Conservation (phyloP, 2,888 invertebrate genomes). For the Mythimna pallens region DNA sequence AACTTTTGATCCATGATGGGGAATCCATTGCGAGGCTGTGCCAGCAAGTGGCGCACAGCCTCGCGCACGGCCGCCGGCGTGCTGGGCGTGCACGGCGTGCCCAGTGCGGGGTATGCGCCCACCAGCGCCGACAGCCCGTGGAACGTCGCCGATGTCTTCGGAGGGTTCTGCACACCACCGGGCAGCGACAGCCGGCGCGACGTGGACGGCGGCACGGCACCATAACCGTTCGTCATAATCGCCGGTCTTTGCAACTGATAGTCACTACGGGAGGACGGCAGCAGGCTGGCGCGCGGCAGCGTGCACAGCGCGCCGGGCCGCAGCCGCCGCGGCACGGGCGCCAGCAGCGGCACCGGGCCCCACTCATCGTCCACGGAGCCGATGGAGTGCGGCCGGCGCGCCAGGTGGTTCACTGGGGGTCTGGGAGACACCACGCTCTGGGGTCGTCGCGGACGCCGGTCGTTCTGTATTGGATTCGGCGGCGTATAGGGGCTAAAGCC, state of each 20-base stretch:
- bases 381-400: slow-evolving; percentile 92
- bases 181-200: slow-evolving; percentile 90
- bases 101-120: slow-evolving; percentile 77
- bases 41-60: slow-evolving; percentile 92
- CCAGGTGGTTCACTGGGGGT: slow-evolving; percentile 73
- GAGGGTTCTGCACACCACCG: slow-evolving; percentile 86
- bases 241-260: slow-evolving; percentile 91
- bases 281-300: slow-evolving; percentile 86
- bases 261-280: slow-evolving; percentile 92
- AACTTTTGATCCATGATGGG: slow-evolving; percentile 95
- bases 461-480: slow-evolving; percentile 82
- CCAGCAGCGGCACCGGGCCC: slow-evolving; percentile 87
- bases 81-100: slow-evolving; percentile 86
- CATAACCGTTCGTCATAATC: slow-evolving; percentile 88
- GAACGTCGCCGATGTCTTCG: slow-evolving; percentile 92
- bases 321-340: slow-evolving; percentile 90
- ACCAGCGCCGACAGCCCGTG: slow-evolving; percentile 88
- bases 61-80: slow-evolving; percentile 93
- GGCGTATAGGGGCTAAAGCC: slow-evolving; percentile 91
- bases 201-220: slow-evolving; percentile 88
- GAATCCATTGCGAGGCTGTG: slow-evolving; percentile 94
- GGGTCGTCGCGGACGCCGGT: slow-evolving; percentile 85
- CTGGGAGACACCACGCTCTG: slow-evolving; percentile 90
- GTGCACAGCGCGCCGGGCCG: slow-evolving; percentile 84
- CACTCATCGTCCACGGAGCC: slow-evolving; percentile 88